These are phyloP conservation scores for Lycopodina hypogea DNA, from an alignment of 37 sponge, comb jelly and placozoan species.

Conservation along the genomic window DNA sequence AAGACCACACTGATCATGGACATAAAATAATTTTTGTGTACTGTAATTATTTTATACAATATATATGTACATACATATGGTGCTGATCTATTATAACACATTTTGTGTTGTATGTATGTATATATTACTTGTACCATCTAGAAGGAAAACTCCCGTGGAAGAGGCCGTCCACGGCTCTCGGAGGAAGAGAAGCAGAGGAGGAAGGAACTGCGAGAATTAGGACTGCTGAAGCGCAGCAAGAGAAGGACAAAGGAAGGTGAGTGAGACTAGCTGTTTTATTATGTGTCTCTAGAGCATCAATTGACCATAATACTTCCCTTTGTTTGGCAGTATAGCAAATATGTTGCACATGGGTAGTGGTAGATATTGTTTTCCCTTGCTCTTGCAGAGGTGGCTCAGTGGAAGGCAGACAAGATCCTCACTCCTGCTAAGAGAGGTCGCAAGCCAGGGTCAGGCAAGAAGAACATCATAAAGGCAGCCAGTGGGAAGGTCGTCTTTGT, in stretches of 20 bases:
- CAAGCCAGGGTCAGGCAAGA: conserved; percentile 71
- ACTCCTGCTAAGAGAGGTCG: conserved; percentile 70
- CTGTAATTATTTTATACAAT: too few species aligned
- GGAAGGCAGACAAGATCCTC: conserved; percentile 44
- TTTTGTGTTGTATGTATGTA: too few species aligned
- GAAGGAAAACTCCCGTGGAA: conserved; percentile 37
- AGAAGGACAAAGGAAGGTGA: conserved; percentile 70
- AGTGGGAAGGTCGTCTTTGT: conserved; percentile 57
- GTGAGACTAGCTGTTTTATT: too few species aligned
- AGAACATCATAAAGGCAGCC: conserved; percentile 60
- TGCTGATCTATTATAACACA: too few species aligned
- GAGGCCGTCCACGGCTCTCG: conserved; percentile 69
- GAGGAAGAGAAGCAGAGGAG: conserved; percentile 74
- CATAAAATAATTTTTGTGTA: too few species aligned
- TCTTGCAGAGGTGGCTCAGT: conserved; percentile 56
- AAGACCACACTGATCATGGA: too few species aligned
- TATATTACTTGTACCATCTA: not conserved
- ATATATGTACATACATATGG: too few species aligned
- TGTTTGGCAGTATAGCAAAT: not conserved
- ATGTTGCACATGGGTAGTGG: not conserved
- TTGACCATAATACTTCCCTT: not conserved
- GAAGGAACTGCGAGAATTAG: conserved; percentile 69
- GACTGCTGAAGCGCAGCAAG: conserved; percentile 67
- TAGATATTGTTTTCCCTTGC: not conserved
- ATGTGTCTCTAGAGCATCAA: not conserved